phyloP scores from a whole-genome alignment of 2,797 vertebrate genomes.

The Anguilla marmorata region DNA sequence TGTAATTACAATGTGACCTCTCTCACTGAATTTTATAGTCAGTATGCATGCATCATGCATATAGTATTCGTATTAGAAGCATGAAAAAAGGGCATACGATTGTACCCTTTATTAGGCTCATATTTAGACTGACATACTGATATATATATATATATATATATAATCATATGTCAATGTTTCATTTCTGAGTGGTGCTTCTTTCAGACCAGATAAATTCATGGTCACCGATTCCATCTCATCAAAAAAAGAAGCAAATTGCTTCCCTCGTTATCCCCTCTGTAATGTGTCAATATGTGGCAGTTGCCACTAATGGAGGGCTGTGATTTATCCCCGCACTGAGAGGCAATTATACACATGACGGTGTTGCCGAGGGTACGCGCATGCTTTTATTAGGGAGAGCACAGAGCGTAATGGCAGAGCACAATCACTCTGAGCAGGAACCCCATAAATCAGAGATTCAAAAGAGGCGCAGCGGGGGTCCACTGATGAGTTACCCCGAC shows the following conservation, averaged over 20 bases:
- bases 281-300: conserved; percentile 36
- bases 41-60: not conserved
- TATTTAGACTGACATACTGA: too few relatives aligned
- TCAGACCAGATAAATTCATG: conserved; percentile 46
- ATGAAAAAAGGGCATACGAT: too few relatives aligned
- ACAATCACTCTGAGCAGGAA: conserved; percentile 24
- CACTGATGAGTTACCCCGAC: not conserved
- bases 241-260: conserved; percentile 44
- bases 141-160: not conserved
- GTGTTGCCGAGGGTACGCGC: conserved; percentile 42
- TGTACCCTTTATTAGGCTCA: not conserved
- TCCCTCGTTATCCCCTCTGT: conserved; percentile 35
- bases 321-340: conserved; percentile 54
- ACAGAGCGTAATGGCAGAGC: conserved; percentile 46
- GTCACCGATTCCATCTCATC: conserved; percentile 50
- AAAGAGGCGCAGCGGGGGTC: not conserved
- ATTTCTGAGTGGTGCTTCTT: conserved; percentile 24
- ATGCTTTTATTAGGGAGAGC: conserved; percentile 47
- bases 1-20: not conserved
- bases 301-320: conserved; percentile 40
- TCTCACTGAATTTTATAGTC: conserved; percentile 16
- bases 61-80: too few relatives aligned
- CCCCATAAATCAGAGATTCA: not conserved
- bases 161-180: conserved; percentile 29
- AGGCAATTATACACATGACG: conserved; percentile 56